Evolutionary conservation across 2,888 invertebrate species (phyloP).

Genomic region (Nephrotoma flavescens): DNA sequence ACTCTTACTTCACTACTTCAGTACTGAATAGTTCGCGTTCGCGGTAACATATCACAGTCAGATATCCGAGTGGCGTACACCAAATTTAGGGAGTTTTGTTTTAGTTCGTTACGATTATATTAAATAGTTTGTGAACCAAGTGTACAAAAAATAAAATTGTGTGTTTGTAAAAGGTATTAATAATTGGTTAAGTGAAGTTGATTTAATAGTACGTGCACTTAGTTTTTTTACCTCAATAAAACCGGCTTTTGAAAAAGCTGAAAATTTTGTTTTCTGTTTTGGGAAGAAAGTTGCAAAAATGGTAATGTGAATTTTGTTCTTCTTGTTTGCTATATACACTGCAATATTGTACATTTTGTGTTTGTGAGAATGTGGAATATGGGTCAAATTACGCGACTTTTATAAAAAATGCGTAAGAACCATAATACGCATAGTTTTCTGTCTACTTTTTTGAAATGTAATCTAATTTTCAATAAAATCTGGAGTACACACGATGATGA

Average conservation of each 20-base stretch:
- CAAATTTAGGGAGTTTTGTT: too few relatives aligned
- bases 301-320: not conserved
- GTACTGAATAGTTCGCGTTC: not conserved
- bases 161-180: too few relatives aligned
- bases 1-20: not conserved
- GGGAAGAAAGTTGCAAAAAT: not conserved
- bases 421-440: too few relatives aligned
- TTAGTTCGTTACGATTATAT: too few relatives aligned
- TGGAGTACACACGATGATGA: too few relatives aligned
- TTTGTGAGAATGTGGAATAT: not conserved
- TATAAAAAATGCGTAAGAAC: not conserved
- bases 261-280: not conserved
- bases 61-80: too few relatives aligned
- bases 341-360: not conserved
- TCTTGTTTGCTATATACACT: not conserved
- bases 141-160: too few relatives aligned
- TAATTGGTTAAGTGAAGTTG: too few relatives aligned
- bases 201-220: too few relatives aligned
- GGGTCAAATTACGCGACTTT: not conserved
- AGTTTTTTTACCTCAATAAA: not conserved
- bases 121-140: too few relatives aligned
- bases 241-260: not conserved
- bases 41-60: not conserved
- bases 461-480: too few relatives aligned
- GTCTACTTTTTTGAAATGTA: too few relatives aligned